These are phyloP conservation scores for Coreius guichenoti DNA, from an alignment of 2,797 vertebrate genomes.

Conservation along the genomic window DNA sequence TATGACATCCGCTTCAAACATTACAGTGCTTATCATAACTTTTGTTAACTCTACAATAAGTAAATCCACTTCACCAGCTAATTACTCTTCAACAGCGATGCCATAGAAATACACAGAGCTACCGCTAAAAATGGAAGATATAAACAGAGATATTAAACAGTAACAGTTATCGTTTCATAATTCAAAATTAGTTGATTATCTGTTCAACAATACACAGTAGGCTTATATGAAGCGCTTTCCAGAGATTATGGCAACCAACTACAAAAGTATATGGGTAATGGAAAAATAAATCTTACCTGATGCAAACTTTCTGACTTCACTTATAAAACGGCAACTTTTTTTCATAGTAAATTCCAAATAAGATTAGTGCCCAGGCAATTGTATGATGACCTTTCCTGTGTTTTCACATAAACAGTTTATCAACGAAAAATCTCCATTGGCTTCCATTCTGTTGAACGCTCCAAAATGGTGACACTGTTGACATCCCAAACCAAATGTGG, in stretches of 20 bases:
- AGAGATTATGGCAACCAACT: not conserved
- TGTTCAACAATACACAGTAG: not conserved
- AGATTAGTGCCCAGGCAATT: not conserved
- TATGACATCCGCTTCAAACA: too few species aligned
- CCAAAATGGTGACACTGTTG: not conserved
- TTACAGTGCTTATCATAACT: too few species aligned
- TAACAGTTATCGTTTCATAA: not conserved
- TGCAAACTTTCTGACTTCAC: not conserved
- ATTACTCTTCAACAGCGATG: too few species aligned
- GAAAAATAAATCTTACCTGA: not conserved
- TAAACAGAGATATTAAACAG: slow-evolving; percentile 47
- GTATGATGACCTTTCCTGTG: not conserved
- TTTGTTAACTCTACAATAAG: too few species aligned
- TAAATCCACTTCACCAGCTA: too few species aligned
- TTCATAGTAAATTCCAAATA: not conserved
- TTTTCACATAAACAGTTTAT: not conserved
- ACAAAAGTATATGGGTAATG: not conserved
- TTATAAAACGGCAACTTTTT: not conserved
- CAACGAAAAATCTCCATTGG: not conserved
- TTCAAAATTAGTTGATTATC: not conserved
- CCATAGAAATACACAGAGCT: too few species aligned
- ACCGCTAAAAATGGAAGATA: too few species aligned
- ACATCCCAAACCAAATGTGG: too few species aligned
- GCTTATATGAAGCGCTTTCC: not conserved
- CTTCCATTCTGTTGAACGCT: not conserved